Evolutionary conservation across 2,888 invertebrate genomes (phyloP).

Genomic region (Theretra japonica): DNA sequence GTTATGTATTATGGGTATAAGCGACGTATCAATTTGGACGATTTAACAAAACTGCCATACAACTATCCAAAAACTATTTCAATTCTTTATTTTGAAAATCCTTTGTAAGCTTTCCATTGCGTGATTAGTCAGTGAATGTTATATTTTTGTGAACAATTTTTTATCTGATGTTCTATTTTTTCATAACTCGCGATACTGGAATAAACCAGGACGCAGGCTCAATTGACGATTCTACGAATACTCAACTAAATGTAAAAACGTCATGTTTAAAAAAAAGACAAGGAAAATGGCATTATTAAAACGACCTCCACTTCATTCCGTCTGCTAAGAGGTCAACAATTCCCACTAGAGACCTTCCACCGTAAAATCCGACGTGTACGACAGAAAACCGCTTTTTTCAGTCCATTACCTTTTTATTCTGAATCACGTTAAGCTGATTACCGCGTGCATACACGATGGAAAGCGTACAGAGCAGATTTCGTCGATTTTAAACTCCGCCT

Average conservation of each 20-base stretch:
- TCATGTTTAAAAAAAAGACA: conserved; percentile 13
- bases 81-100: too few relatives aligned
- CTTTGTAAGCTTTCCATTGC: too few relatives aligned
- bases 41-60: too few relatives aligned
- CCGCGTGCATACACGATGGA: conserved; percentile 60
- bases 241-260: conserved; percentile 7
- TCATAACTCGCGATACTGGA: not conserved
- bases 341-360: conserved; percentile 25
- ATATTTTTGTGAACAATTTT: not conserved
- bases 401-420: conserved; percentile 73
- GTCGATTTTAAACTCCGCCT: conserved; percentile 32
- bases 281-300: conserved; percentile 28
- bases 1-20: too few relatives aligned
- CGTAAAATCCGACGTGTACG: conserved; percentile 43
- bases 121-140: too few relatives aligned
- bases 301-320: conserved; percentile 29
- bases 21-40: too few relatives aligned
- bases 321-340: conserved; percentile 31
- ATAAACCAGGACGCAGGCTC: too few relatives aligned
- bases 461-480: conserved; percentile 52
- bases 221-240: not conserved
- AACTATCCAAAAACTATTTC: too few relatives aligned
- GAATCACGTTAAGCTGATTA: conserved; percentile 72
- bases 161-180: not conserved
- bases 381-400: conserved; percentile 58